These are phyloP conservation scores for Ptychadena robeensis DNA, from an alignment of 2,797 vertebrate species.

Conservation along the genomic window DNA sequence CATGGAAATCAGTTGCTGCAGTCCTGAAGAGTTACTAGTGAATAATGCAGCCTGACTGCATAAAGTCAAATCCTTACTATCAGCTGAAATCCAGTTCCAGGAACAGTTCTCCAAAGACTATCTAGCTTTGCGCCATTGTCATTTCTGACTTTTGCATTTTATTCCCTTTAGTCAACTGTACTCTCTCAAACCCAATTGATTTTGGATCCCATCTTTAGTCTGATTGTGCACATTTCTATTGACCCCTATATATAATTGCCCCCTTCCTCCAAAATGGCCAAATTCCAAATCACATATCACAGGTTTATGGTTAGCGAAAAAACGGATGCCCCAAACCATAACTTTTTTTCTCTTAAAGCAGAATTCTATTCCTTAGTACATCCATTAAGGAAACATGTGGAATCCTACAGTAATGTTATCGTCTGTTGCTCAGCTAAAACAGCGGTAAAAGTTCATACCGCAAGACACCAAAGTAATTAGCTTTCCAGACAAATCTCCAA, in stretches of 20 bases:
- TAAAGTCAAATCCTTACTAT: too few species aligned
- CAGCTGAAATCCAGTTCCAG: too few species aligned
- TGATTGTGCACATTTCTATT: neutral
- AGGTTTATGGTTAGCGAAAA: too few species aligned
- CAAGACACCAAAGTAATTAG: slow-evolving; percentile 22
- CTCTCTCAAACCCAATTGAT: neutral
- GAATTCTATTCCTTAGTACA: neutral
- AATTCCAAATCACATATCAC: too few species aligned
- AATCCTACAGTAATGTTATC: neutral
- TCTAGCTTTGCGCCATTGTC: too few species aligned
- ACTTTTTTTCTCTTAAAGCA: neutral
- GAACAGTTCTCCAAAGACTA: too few species aligned
- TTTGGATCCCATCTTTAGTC: neutral
- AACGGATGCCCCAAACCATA: too few species aligned
- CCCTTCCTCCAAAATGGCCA: too few species aligned
- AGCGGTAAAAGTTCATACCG: neutral
- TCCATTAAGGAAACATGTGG: too few species aligned
- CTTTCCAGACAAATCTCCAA: neutral
- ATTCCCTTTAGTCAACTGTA: neutral
- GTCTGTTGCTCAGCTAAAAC: neutral
- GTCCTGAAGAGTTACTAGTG: neutral
- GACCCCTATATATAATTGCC: too few species aligned
- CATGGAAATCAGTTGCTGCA: neutral
- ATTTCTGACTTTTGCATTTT: neutral
- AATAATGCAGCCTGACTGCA: too few species aligned